Evolutionary conservation across 2,888 invertebrate genomes (phyloP).

Genomic region (Leptogaster cylindrica): DNA sequence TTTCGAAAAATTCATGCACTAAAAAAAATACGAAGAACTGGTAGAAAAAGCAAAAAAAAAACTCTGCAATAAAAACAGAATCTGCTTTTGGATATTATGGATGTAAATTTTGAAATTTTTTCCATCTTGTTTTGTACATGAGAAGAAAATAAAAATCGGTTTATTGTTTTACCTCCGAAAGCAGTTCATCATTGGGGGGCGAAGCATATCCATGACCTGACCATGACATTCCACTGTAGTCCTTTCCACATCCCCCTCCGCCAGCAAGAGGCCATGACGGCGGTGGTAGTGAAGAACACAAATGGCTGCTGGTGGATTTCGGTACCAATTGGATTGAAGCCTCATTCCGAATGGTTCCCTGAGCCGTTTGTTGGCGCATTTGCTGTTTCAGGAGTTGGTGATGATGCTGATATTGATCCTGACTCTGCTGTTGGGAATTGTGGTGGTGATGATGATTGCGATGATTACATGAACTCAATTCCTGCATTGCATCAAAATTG

Average conservation of each 20-base stretch:
- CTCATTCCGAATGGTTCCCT: background rate
- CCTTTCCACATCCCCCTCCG: background rate
- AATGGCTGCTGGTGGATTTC: background rate
- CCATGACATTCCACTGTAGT: constrained; percentile 30
- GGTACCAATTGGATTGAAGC: background rate
- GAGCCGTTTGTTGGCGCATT: background rate
- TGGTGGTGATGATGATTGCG: constrained; percentile 14
- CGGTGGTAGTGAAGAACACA: too few relatives aligned
- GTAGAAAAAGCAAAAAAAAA: too few relatives aligned
- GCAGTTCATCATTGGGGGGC: constrained; percentile 8
- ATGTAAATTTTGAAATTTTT: too few relatives aligned
- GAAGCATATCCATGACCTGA: constrained; percentile 23
- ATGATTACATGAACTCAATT: constrained; percentile 9
- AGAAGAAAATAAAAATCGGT: too few relatives aligned
- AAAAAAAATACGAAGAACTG: too few relatives aligned
- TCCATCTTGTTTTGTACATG: too few relatives aligned
- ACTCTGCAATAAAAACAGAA: too few relatives aligned
- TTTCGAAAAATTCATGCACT: too few relatives aligned
- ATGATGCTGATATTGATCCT: constrained; percentile 9
- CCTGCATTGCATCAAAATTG: constrained; percentile 46
- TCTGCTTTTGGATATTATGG: too few relatives aligned
- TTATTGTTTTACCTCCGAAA: constrained; percentile 27
- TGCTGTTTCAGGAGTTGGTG: constrained; percentile 14
- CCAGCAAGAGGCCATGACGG: constrained; percentile 20
- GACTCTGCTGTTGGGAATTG: background rate